Conservation (phyloP, 2,888 invertebrate species). For the Willowsia nigromaculata region DNA sequence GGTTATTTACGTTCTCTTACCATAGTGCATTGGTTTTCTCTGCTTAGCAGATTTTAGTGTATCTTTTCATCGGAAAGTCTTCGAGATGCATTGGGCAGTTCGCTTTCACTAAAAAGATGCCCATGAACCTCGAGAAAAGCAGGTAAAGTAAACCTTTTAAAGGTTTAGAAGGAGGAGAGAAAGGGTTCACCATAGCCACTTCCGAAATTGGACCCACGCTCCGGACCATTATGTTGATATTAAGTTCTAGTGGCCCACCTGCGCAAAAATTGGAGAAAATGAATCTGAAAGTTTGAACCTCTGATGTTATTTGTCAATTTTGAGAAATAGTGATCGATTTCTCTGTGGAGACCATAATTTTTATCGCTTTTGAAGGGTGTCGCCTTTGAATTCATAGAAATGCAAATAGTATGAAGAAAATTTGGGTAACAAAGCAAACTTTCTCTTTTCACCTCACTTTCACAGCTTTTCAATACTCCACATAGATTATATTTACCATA, state of each 20-base stretch:
- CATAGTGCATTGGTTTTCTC: no score
- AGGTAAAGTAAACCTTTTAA: no score
- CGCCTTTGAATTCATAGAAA: neutral
- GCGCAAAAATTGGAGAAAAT: slow-evolving; percentile 61
- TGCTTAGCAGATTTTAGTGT: slow-evolving; percentile 79
- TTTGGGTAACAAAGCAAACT: neutral
- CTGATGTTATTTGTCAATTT: no score
- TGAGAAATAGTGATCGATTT: slow-evolving; percentile 45
- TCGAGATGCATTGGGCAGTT: slow-evolving; percentile 92
- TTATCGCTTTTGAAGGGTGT: neutral
- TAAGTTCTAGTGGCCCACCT: slow-evolving; percentile 88
- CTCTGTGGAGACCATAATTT: slow-evolving; percentile 22
- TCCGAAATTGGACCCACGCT: slow-evolving; percentile 94
- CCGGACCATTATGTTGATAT: slow-evolving; percentile 90
- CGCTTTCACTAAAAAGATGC: slow-evolving; percentile 91
- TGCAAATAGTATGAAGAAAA: neutral
- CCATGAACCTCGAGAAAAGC: no score
- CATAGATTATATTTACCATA: no score
- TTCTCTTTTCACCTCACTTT: neutral
- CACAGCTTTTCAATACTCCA: no score
- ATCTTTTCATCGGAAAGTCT: slow-evolving; percentile 91
- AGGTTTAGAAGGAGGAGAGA: no score
- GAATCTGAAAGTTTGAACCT: no score
- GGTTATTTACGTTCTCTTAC: no score
- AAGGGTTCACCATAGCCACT: slow-evolving; percentile 89